Conservation (phyloP, 2,113 vertebrate species). For the Grammomys surdaster region DNA sequence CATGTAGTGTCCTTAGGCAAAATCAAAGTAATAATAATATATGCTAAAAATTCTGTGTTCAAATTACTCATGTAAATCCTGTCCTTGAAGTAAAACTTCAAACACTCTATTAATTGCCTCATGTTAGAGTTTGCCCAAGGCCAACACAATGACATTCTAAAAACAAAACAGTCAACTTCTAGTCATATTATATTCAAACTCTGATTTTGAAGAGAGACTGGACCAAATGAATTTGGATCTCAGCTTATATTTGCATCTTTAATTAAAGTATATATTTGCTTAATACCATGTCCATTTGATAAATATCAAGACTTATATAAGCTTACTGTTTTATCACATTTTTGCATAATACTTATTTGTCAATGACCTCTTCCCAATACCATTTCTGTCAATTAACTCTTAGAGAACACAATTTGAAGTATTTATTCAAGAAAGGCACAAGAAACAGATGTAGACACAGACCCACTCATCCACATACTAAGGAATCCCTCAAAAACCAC, state of each 20-base stretch:
- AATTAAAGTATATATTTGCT: background rate
- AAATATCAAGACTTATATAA: background rate
- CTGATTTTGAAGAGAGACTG: background rate
- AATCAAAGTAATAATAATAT: background rate
- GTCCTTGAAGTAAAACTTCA: background rate
- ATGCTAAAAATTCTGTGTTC: slow-evolving; percentile 17
- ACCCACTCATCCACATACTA: background rate
- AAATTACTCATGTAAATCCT: background rate
- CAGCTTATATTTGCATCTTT: background rate
- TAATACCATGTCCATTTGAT: background rate
- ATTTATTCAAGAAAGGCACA: background rate
- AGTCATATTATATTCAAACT: background rate
- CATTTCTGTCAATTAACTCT: slow-evolving; percentile 22
- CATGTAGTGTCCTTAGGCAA: background rate
- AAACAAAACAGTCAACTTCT: background rate
- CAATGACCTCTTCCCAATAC: background rate
- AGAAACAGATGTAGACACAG: background rate
- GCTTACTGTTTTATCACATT: background rate
- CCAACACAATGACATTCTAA: background rate
- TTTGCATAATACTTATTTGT: slow-evolving; percentile 45
- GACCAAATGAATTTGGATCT: background rate
- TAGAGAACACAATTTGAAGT: background rate
- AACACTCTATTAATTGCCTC: background rate
- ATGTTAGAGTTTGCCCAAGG: background rate
- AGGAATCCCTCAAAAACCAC: background rate